Evolutionary conservation across 2,888 invertebrate genomes (phyloP).

Genomic region (Entomobrya multifasciata): DNA sequence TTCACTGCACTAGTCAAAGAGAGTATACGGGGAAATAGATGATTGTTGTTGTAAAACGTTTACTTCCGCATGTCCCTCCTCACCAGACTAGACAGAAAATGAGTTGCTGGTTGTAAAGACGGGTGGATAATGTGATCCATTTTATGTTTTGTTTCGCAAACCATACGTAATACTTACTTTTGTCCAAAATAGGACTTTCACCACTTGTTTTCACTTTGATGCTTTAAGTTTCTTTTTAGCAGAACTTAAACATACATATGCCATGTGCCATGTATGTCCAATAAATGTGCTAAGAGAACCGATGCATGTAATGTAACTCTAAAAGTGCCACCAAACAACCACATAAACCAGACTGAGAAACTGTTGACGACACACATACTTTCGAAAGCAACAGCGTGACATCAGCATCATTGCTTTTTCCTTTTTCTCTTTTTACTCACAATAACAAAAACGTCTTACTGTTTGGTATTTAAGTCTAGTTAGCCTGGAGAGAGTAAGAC

Average conservation of each 20-base stretch:
- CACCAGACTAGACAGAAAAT: conserved; percentile 48
- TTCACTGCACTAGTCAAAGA: too few species aligned
- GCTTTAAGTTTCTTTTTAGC: neutral
- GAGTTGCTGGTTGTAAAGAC: conserved; percentile 39
- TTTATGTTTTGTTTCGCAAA: conserved; percentile 3
- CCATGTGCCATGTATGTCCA: neutral
- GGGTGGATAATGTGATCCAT: neutral
- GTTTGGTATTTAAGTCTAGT: conserved; percentile 58
- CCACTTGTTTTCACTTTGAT: neutral
- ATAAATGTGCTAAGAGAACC: neutral
- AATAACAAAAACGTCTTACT: conserved; percentile 28
- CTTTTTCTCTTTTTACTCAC: neutral
- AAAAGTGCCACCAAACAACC: neutral
- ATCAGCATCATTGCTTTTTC: conserved; percentile 25
- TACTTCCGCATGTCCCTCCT: conserved; percentile 24
- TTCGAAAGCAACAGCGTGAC: conserved; percentile 44
- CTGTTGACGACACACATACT: conserved; percentile 37
- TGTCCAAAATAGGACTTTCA: neutral
- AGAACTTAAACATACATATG: neutral
- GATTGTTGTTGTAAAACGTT: conserved; percentile 47
- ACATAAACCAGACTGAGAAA: neutral
- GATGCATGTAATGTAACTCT: neutral
- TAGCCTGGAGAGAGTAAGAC: conserved; percentile 41
- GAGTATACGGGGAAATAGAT: conserved; percentile 57
- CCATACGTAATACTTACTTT: neutral